Conservation (phyloP, 92 coral and sea anemone genomes). For the Porites lobata region DNA sequence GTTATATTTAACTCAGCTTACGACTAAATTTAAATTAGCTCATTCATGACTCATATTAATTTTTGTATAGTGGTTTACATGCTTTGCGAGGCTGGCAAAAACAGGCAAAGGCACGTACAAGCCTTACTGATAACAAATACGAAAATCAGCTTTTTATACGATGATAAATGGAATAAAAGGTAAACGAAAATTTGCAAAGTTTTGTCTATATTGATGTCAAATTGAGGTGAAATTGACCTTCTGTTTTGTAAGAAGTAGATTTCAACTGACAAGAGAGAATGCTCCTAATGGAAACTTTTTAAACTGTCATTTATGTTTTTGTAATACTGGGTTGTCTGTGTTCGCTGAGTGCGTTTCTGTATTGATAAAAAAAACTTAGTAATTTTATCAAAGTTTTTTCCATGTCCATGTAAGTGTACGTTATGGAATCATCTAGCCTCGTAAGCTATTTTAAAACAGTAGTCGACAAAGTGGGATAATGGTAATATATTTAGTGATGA, state of each 20-base stretch:
- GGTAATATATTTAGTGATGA: background rate
- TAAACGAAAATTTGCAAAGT: background rate
- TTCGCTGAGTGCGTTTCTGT: no score
- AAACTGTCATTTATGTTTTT: no score
- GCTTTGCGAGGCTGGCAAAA: constrained; percentile 12
- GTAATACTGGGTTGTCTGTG: background rate
- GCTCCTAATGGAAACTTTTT: background rate
- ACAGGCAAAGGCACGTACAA: constrained; percentile 24
- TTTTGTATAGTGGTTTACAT: constrained; percentile 21
- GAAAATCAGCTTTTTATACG: background rate
- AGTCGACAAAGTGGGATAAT: background rate
- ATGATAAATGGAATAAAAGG: no score
- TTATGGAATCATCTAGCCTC: no score
- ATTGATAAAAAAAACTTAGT: no score
- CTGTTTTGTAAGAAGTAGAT: background rate
- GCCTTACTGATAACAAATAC: background rate
- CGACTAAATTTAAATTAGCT: constrained; percentile 34
- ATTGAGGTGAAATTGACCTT: background rate
- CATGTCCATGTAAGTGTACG: no score
- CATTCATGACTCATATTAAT: constrained; percentile 12
- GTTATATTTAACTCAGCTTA: constrained; percentile 42
- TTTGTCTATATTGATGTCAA: background rate
- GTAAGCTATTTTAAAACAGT: no score
- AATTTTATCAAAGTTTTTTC: no score
- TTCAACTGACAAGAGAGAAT: background rate